Percentiles rank a stretch among this genome's conserved stretches.
Conservation (phyloP, 2,797 vertebrate genomes). For the Vireo griseus region DNA sequence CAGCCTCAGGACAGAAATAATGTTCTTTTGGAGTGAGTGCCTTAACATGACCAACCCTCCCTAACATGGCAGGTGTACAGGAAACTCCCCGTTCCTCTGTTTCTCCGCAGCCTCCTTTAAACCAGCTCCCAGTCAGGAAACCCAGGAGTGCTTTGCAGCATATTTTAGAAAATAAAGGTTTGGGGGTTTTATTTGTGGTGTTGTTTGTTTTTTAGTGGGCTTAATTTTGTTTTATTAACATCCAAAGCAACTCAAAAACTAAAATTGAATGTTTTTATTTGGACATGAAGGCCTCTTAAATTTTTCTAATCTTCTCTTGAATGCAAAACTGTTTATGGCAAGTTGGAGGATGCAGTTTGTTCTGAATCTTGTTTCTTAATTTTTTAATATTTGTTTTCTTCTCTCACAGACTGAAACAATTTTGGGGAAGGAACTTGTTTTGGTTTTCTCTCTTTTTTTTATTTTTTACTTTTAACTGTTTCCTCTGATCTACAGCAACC, state of each 20-base stretch:
- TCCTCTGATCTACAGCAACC: background rate
- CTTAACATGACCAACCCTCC: constrained; percentile 43
- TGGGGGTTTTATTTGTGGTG: background rate
- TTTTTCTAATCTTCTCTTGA: background rate
- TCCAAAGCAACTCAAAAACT: background rate
- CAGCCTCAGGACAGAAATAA: constrained; percentile 42
- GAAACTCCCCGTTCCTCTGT: background rate
- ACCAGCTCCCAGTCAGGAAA: background rate
- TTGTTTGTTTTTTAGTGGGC: background rate
- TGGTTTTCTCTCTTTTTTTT: background rate
- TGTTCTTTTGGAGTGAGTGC: constrained; percentile 58
- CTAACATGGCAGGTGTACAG: background rate
- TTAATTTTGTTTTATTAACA: constrained; percentile 1
- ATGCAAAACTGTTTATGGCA: background rate
- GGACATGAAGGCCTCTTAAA: background rate
- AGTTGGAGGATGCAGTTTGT: background rate
- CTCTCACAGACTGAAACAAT: background rate
- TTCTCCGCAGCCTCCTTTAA: background rate
- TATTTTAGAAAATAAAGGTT: background rate
- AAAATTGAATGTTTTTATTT: background rate
- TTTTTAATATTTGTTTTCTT: background rate
- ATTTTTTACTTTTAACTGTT: background rate
- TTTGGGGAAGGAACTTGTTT: background rate
- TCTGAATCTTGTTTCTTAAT: background rate
- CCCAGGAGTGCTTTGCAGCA: background rate